Percentiles rank a stretch among this genome's conserved stretches.
Conservation (phyloP, 1,140 invertebrate genomes). For the Bombus fervidus region DNA sequence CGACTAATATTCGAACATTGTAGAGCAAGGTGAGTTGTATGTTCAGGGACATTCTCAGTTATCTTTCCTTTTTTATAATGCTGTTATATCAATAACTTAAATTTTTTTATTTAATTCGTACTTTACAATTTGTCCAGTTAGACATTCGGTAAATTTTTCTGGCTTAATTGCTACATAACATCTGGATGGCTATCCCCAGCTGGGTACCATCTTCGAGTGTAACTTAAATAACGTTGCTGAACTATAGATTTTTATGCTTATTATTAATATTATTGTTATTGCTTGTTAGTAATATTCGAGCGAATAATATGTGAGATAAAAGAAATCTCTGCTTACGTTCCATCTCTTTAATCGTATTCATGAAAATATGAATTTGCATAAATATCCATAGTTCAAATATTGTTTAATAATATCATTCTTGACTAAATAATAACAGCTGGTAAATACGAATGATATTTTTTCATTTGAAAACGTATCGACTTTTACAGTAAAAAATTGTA, state of each 20-base stretch:
- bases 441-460: too few species aligned
- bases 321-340: too few species aligned
- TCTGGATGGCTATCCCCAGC: fast-evolving
- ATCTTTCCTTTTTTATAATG: background rate
- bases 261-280: too few species aligned
- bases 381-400: background rate
- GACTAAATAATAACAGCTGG: background rate
- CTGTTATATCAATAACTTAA: too few species aligned
- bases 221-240: background rate
- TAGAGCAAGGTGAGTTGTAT: conserved; percentile 70
- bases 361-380: background rate
- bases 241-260: background rate
- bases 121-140: fast-evolving
- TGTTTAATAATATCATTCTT: background rate
- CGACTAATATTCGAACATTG: conserved; percentile 68
- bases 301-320: too few species aligned
- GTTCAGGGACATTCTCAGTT: background rate
- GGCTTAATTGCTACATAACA: too few species aligned
- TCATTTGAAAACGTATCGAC: too few species aligned
- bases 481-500: conserved; percentile 69
- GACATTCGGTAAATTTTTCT: too few species aligned
- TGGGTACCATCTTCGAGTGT: too few species aligned
- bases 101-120: background rate
- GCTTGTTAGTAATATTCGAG: background rate
- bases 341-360: background rate